These are phyloP conservation scores for Globia sparganii DNA, from an alignment of 2,888 invertebrate species.

Conservation along the genomic window DNA sequence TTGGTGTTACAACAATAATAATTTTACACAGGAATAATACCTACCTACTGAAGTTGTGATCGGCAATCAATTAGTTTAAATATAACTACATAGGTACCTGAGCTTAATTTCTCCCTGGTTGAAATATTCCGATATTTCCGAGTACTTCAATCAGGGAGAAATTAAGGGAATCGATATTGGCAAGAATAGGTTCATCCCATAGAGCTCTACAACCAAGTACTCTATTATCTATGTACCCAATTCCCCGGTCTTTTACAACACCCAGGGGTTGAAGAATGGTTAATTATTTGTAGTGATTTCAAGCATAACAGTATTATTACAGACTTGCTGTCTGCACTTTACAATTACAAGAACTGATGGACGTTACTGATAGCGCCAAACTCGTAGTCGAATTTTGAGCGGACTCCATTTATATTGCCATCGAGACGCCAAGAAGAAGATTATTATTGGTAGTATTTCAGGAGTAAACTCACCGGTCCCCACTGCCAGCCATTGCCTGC, in stretches of 20 bases:
- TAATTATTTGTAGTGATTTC: not conserved
- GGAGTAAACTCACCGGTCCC: conserved; percentile 88
- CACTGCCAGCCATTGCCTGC: conserved; percentile 96
- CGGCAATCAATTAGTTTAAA: too few relatives aligned
- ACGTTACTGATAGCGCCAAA: not conserved
- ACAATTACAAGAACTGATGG: not conserved
- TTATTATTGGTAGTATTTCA: not conserved
- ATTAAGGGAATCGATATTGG: too few relatives aligned
- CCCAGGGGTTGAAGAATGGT: not conserved
- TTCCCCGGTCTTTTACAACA: not conserved
- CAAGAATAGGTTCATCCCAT: too few relatives aligned
- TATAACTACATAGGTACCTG: too few relatives aligned
- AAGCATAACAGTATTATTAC: not conserved
- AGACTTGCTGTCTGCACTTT: not conserved
- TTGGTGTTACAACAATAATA: not conserved
- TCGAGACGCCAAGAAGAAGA: not conserved
- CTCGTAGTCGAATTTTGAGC: not conserved
- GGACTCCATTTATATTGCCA: not conserved
- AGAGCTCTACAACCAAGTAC: too few relatives aligned
- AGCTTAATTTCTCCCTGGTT: not conserved
- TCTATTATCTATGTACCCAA: not conserved
- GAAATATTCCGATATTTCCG: not conserved
- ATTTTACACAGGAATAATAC: not conserved
- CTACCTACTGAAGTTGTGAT: not conserved
- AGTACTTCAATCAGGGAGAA: too few relatives aligned